Evolutionary conservation across 2,888 invertebrate genomes (phyloP).

Genomic region (Drosophila subsilvestris): DNA sequence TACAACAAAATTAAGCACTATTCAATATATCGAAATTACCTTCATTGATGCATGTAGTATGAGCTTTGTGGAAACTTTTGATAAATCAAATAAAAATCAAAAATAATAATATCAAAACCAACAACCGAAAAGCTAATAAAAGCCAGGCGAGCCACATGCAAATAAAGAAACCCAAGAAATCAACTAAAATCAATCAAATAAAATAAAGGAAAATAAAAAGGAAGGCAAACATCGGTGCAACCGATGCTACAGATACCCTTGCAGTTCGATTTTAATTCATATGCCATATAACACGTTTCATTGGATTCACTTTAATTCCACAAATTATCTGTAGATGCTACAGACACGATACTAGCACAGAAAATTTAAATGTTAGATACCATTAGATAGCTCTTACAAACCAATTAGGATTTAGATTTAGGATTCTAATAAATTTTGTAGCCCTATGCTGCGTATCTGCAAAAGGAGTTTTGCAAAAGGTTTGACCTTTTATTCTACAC

Average conservation of each 20-base stretch:
- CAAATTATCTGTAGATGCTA: too few relatives aligned
- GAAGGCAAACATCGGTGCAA: not conserved
- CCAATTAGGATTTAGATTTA: too few relatives aligned
- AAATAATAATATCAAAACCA: constrained; percentile 16
- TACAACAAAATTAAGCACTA: constrained; percentile 4
- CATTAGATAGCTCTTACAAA: too few relatives aligned
- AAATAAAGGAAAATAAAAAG: not conserved
- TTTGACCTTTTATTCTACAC: too few relatives aligned
- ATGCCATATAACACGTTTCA: too few relatives aligned
- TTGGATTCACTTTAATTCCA: too few relatives aligned
- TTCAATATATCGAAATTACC: constrained; percentile 24
- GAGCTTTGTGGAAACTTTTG: constrained; percentile 16
- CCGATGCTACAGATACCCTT: not conserved
- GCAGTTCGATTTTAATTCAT: not conserved
- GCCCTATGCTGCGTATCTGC: too few relatives aligned
- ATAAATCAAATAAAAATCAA: constrained; percentile 9
- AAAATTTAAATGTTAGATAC: too few relatives aligned
- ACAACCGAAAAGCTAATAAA: not conserved
- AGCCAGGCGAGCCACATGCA: constrained; percentile 12
- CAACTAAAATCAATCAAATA: not conserved
- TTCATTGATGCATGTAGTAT: constrained; percentile 23
- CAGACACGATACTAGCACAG: too few relatives aligned
- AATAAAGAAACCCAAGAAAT: not conserved
- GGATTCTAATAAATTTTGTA: too few relatives aligned
- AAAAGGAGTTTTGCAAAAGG: too few relatives aligned